phyloP scores from a whole-genome alignment of 2,113 vertebrate genomes.

The Mormyrus iriodes region DNA sequence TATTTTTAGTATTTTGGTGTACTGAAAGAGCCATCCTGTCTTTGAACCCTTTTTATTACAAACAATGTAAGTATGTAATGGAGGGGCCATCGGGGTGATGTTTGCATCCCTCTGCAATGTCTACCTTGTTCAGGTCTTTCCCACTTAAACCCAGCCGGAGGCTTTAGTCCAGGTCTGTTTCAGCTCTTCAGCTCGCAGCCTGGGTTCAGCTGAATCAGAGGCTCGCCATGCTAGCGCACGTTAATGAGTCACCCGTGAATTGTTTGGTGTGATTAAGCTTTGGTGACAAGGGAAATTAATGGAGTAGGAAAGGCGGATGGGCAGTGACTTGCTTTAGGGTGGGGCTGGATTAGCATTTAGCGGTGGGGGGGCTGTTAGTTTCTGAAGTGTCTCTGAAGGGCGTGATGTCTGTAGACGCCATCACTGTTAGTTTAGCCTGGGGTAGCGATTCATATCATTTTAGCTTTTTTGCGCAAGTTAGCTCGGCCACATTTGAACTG shows the following conservation, averaged over 20 bases:
- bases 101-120: not conserved
- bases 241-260: conserved; percentile 48
- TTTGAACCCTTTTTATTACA: not conserved
- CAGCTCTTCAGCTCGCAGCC: not conserved
- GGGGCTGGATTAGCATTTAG: not conserved
- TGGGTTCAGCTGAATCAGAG: not conserved
- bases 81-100: not conserved
- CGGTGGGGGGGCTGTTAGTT: conserved; percentile 8
- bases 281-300: conserved; percentile 50
- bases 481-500: not conserved
- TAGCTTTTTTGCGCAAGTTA: not conserved
- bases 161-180: not conserved
- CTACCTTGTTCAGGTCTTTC: not conserved
- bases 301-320: conserved; percentile 47
- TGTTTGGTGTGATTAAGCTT: conserved; percentile 50
- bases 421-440: not conserved
- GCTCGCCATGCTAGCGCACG: not conserved
- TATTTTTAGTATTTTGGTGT: not conserved
- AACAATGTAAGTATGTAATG: not conserved
- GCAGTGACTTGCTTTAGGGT: conserved; percentile 32
- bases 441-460: not conserved
- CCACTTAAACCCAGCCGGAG: not conserved
- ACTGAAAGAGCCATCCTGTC: not conserved
- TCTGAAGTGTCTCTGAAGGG: not conserved
- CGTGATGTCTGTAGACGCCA: not conserved